Evolutionary conservation across 1,140 invertebrate genomes (phyloP).

Genomic region (Lasaia peninsularis): DNA sequence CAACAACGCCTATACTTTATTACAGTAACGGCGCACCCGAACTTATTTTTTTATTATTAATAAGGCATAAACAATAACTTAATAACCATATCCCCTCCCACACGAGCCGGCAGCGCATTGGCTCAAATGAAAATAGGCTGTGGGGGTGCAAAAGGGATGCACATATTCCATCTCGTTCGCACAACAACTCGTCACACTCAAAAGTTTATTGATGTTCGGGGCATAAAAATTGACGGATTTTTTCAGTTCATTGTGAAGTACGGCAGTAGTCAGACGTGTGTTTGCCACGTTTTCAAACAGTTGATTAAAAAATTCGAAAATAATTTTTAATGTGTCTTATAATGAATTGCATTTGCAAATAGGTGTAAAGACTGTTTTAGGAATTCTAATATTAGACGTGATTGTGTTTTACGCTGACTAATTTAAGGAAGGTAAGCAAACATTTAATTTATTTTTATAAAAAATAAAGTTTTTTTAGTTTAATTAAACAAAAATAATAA

Average conservation of each 20-base stretch:
- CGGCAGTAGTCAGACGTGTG: conserved; percentile 37
- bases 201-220: conserved; percentile 73
- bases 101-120: conserved; percentile 60
- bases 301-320: conserved; percentile 46
- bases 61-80: conserved; percentile 74
- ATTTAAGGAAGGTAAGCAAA: not conserved
- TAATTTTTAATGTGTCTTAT: conserved; percentile 1
- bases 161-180: conserved; percentile 43
- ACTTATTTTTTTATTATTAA: conserved; percentile 72
- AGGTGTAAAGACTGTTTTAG: conserved; percentile 4
- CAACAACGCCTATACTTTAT: conserved; percentile 44
- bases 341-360: not conserved
- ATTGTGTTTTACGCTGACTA: not conserved
- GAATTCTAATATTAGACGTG: not conserved
- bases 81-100: conserved; percentile 69
- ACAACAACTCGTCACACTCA: conserved; percentile 62
- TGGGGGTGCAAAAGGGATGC: conserved; percentile 54
- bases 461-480: not conserved
- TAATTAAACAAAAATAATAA: not conserved
- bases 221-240: conserved; percentile 76
- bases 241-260: conserved; percentile 65
- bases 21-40: conserved; percentile 51
- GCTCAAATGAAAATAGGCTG: conserved; percentile 69
- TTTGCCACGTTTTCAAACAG: conserved; percentile 38
- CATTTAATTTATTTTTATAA: not conserved